phyloP scores from a whole-genome alignment of 2,113 vertebrate genomes.

The Capra hircus region DNA sequence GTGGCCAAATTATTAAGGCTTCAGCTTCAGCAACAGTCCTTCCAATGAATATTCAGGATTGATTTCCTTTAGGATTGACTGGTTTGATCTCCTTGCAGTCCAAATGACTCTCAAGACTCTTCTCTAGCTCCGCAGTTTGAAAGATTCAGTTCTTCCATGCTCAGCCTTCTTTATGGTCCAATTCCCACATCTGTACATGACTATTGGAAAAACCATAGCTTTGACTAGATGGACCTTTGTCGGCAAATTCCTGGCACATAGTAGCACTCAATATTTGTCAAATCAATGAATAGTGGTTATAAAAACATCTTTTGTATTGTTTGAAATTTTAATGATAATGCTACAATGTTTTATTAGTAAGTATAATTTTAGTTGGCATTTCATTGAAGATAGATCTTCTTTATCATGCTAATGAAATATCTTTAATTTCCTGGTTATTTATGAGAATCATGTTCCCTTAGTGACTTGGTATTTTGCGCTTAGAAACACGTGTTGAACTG shows the following conservation, averaged over 20 bases:
- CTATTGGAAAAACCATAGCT: neutral
- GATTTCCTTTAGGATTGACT: neutral
- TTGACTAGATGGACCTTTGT: neutral
- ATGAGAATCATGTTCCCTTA: neutral
- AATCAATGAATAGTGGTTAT: neutral
- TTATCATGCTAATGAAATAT: neutral
- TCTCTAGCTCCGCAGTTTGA: neutral
- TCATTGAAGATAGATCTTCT: neutral
- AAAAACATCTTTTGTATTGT: neutral
- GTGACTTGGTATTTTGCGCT: neutral
- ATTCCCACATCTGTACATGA: neutral
- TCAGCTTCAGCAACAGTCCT: neutral
- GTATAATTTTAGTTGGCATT: neutral
- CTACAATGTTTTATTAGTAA: neutral
- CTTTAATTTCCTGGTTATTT: neutral
- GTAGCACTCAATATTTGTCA: neutral
- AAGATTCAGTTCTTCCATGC: neutral
- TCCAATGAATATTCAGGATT: neutral
- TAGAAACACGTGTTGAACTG: neutral
- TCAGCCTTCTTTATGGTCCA: neutral
- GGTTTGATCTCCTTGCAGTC: neutral
- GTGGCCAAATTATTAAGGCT: neutral
- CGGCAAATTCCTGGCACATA: neutral
- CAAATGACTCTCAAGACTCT: neutral
- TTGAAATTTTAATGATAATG: slow-evolving; percentile 9